Base-by-base conservation (phyloP, 2,113 vertebrate genomes). In the Crypturellus undulatus region DNA sequence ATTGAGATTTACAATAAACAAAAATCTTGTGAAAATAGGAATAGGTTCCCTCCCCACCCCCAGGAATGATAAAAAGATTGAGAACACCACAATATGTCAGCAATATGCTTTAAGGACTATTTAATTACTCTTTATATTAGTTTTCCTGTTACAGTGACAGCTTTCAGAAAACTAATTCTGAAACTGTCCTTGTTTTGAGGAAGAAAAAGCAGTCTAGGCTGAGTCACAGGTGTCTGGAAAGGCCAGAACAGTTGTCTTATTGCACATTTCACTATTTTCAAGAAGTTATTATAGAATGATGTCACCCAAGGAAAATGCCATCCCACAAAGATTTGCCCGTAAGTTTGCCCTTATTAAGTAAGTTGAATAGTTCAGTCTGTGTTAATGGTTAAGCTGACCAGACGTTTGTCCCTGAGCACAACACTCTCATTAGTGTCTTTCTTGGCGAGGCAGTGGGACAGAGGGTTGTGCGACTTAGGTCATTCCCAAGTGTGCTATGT, bases 141-240 rank as follows among this genome's bases (percentile, higher is more conserved):
- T 49, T 36, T 14, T n/a, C 68, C 58, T 81, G 62, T n/a, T 24
- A 26, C 36, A 54, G 58, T n/a, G 70, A 28, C 78, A 87, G 81
- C 56, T 92, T 88, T 90, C 68, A 86, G 79, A 96, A 94, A 70
- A 34, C 20, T 32, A 45, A 18, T 52, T 85, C 78, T 89, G 59
- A 80, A 80, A 49, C 26, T 86, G 16, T 38, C 36, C 90, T 26
- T 70, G 3, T 90, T 38, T 90, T n/a, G 43, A 87, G 52, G 52
- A n/a, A 79, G 51, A 71, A 92, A 84, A 84, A 77, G 19, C 63
- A 87, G 52, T 17, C 28, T 72, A 25, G 56, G 47, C 49, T 95
- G 92, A 92, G 81, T 92, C 95, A 93, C 58, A 87, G 67, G 84
- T 96, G 92, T 91, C 92, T 92, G 94, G 73, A 91, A 92, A 92